Evolutionary conservation across 2,888 invertebrate species (phyloP), one percentile per base, ranked within the genome.

Genomic region (Epirrhoe tristata): DNA sequence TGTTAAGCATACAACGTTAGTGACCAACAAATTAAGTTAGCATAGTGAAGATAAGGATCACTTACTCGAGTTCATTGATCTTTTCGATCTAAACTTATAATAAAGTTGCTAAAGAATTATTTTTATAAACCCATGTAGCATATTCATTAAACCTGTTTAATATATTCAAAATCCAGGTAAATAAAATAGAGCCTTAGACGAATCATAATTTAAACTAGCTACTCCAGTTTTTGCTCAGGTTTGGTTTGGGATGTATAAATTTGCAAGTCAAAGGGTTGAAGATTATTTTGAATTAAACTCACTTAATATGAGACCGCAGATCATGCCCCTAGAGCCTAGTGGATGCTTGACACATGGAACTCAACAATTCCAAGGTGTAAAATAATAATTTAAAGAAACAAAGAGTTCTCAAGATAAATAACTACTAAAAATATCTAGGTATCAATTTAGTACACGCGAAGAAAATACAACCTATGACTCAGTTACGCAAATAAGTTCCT

Each of bases 1-100:
- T 73, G 70, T 70, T 71, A 66, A 74, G 65, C 71, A 79, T 74
- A 69, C 31, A 50, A 32, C 58, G 67, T 52, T 61, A 55, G 55
- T 67, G 58, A 52, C 52, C 53, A 46, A 61, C 60, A 66, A 59
- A 74, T 53, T 54, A 56, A 58, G 71, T 77, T 74, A 72, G 67
- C 71, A 58, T 63, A 46, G 36, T 61, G 50, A 36, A 7, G 62
- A 50, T 58, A 36, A 51, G 39, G 6, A 12, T 7, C 6, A 14
- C 48, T 3, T 5, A 43, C 12, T 43, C 12, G 12, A 16, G 48
- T 16, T 48, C 6, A 48, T 1, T 46, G 6, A 6, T 4, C 16
- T 48, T 48, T 16, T 46, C 14, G 2, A 46, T 46, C 6, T 46
- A 14, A 6, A 48, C 16, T 7, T 48, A 6, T 1, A 43, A 12